Conservation (phyloP, 2,888 invertebrate species). For the Parnassius mnemosyne region DNA sequence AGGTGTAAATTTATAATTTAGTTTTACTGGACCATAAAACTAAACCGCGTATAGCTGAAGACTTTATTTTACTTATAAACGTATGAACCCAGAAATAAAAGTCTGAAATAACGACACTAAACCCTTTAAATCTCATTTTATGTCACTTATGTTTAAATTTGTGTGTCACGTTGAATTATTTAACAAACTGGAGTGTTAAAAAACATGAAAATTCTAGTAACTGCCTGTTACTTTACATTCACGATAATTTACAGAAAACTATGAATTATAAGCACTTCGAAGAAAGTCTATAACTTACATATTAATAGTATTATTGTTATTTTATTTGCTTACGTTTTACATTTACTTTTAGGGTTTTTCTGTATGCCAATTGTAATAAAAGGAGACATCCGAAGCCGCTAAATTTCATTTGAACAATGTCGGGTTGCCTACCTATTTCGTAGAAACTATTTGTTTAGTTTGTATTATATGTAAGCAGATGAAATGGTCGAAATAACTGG, state of each 20-base stretch:
- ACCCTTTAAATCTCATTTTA: slow-evolving; percentile 26
- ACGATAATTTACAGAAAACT: too few species aligned
- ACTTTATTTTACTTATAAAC: slow-evolving; percentile 29
- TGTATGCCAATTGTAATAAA: too few species aligned
- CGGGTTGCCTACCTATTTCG: slow-evolving; percentile 37
- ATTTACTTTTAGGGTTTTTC: too few species aligned
- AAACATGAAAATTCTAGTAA: too few species aligned
- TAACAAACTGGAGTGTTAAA: too few species aligned
- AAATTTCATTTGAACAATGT: neutral
- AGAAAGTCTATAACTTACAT: too few species aligned
- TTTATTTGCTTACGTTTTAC: too few species aligned
- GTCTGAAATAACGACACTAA: slow-evolving; percentile 23
- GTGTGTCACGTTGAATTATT: slow-evolving; percentile 33
- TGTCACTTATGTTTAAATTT: slow-evolving; percentile 23
- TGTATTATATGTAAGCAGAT: slow-evolving; percentile 55
- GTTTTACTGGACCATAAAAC: slow-evolving; percentile 30
- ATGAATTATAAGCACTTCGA: too few species aligned
- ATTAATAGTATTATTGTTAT: too few species aligned
- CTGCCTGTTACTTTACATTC: too few species aligned
- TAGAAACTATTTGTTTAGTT: slow-evolving; percentile 59
- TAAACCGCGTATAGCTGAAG: slow-evolving; percentile 24
- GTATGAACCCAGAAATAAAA: slow-evolving; percentile 28
- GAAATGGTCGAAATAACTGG: slow-evolving; percentile 51
- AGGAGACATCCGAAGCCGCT: neutral
- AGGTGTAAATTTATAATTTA: slow-evolving; percentile 40